Evolutionary conservation across 1,140 invertebrate species (phyloP), one percentile per base, ranked within the genome.

Genomic region (Drosophila trapezifrons): DNA sequence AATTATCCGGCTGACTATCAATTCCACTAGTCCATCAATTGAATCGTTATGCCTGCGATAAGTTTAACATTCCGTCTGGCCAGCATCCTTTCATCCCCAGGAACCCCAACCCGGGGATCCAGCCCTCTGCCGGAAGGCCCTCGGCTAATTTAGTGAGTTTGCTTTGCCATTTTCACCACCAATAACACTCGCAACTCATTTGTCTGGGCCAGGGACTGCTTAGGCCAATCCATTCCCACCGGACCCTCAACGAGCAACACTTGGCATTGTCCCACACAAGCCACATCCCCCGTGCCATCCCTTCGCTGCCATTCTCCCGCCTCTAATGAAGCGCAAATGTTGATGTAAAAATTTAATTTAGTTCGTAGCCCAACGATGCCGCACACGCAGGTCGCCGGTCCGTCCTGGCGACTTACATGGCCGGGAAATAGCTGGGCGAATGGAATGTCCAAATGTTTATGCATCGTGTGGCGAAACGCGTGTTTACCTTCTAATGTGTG

Each of bases 301-400:
- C 37, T 15, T 57, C 35, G 40, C 45, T 49, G 52, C 45, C 72
- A 55, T 56, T 56, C 45, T 58, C 63, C 77, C 70, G 54, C 55
- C 71, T 77, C 83, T 86, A 87, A 87, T 86, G 83, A 86, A 86
- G 83, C 83, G 76, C 84, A 86, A 86, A 86, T 86, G 83, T 83
- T 86, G 83, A 82, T 87, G 84, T 86, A 86, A 87, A 86, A 86
- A 86, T 86, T 86, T 86, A 86, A 86, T 86, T 86, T 86, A 87
- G 83, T 87, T 86, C 79, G 78, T 76, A 82, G 66, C 74, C 78
- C 75, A 73, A 58, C 65, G 56, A 62, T 42, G 43, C 71, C 69
- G 65, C 82, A 85, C 80, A 85, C 78, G 75, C 71, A 76, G 17
- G 55, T 54, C 72, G 20, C 71, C 72, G 17, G 55, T 54, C 72